phyloP scores from a whole-genome alignment of 2,797 vertebrate species.

The Phalanger gymnotis region DNA sequence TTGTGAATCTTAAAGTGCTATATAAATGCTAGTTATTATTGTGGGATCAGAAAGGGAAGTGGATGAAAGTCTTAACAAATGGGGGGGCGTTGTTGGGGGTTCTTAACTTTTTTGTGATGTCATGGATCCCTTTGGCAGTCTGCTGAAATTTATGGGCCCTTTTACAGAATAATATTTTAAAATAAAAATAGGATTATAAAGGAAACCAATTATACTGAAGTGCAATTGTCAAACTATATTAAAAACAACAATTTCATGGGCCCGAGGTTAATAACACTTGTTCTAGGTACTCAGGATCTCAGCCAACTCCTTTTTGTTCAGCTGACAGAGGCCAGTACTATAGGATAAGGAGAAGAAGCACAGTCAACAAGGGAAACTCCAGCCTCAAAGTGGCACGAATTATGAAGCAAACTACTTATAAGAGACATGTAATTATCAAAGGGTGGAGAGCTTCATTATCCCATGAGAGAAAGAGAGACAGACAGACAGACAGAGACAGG shows the following conservation, averaged over 20 bases:
- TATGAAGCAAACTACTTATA: neutral
- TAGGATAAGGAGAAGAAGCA: neutral
- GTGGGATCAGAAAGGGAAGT: neutral
- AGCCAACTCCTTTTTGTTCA: neutral
- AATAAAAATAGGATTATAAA: neutral
- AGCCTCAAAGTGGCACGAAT: neutral
- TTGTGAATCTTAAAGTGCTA: neutral
- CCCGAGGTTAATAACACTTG: neutral
- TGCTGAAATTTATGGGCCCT: neutral
- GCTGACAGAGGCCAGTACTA: neutral
- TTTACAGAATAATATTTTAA: neutral
- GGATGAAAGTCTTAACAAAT: neutral
- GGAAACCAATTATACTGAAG: neutral
- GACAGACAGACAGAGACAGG: neutral
- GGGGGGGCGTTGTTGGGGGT: neutral
- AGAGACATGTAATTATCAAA: neutral
- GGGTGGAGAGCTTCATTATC: neutral
- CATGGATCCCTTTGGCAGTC: neutral
- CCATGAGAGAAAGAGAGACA: neutral
- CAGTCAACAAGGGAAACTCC: neutral
- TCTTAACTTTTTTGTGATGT: neutral
- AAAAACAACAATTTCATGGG: neutral
- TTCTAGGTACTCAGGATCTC: neutral
- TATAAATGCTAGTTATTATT: neutral
- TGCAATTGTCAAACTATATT: neutral